These are phyloP conservation scores for Lepus timidus DNA, from an alignment of 2,113 vertebrate genomes.

Conservation along the genomic window DNA sequence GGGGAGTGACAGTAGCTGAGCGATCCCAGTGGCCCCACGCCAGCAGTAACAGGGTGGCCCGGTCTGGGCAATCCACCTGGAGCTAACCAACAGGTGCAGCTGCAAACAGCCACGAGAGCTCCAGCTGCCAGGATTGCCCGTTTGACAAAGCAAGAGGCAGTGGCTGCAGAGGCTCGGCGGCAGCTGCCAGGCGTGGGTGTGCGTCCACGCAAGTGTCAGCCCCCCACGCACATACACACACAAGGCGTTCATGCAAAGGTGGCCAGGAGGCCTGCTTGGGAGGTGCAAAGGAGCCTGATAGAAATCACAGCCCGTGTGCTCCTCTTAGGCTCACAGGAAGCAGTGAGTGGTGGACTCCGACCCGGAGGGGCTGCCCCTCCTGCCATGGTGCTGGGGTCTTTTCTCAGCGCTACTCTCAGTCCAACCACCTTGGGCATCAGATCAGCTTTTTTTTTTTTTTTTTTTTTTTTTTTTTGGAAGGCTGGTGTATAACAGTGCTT, in stretches of 20 bases:
- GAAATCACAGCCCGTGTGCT: background rate
- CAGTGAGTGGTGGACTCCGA: background rate
- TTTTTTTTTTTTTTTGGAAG: background rate
- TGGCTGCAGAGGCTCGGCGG: background rate
- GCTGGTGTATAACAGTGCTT: background rate
- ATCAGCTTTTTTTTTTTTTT: background rate
- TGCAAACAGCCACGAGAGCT: constrained; percentile 52
- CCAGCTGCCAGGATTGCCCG: constrained; percentile 28
- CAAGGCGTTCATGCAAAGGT: background rate
- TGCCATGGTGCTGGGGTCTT: background rate
- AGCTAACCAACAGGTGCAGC: constrained; percentile 59
- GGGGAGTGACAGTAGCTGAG: constrained; percentile 50
- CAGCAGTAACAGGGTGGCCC: constrained; percentile 69
- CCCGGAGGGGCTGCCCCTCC: too few relatives aligned
- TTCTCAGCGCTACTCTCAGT: background rate
- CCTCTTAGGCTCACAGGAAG: background rate
- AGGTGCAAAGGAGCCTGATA: background rate
- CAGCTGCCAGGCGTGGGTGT: background rate
- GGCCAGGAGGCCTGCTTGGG: background rate
- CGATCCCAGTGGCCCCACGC: constrained; percentile 39
- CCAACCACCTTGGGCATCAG: background rate
- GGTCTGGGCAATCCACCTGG: constrained; percentile 35
- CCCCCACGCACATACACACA: fast-evolving
- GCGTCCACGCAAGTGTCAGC: background rate
- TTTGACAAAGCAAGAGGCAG: background rate